These are phyloP conservation scores for Euschistus heros DNA, from an alignment of 1,140 invertebrate genomes.

Conservation along the genomic window DNA sequence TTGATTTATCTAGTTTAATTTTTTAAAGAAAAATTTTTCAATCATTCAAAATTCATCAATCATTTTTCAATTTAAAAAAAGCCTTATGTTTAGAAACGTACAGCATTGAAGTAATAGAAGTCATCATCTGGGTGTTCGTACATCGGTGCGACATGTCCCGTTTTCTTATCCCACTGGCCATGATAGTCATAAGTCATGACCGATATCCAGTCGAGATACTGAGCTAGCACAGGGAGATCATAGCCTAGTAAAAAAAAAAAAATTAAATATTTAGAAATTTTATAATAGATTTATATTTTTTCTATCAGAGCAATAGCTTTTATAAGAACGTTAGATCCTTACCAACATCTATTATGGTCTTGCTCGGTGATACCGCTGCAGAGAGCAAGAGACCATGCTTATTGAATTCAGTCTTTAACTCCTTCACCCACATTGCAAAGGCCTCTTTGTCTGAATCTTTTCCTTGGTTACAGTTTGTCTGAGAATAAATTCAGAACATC, in stretches of 20 bases:
- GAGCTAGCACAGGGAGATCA: constrained; percentile 58
- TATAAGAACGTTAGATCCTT: constrained; percentile 12
- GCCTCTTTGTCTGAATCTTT: constrained; percentile 68
- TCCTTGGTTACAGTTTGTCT: constrained; percentile 66
- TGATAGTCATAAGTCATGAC: constrained; percentile 84
- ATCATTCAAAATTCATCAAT: neutral
- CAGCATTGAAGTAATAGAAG: constrained; percentile 38
- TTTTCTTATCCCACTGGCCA: constrained; percentile 73
- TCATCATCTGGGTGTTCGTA: constrained; percentile 69
- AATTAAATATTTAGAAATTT: neutral
- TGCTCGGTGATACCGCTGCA: constrained; percentile 76
- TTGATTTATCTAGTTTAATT: neutral
- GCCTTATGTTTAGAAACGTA: constrained; percentile 28
- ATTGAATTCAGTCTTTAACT: constrained; percentile 61
- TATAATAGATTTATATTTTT: too few species aligned
- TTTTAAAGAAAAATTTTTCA: neutral
- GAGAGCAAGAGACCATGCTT: constrained; percentile 63
- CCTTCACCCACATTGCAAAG: constrained; percentile 59
- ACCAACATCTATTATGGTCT: constrained; percentile 68
- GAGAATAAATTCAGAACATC: neutral
- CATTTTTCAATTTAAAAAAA: neutral
- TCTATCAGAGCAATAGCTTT: too few species aligned
- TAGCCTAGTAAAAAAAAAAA: constrained; percentile 44
- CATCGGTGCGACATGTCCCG: constrained; percentile 71
- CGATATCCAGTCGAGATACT: constrained; percentile 73